Conservation (phyloP, 1,140 invertebrate genomes). For the Nebria ingens region DNA sequence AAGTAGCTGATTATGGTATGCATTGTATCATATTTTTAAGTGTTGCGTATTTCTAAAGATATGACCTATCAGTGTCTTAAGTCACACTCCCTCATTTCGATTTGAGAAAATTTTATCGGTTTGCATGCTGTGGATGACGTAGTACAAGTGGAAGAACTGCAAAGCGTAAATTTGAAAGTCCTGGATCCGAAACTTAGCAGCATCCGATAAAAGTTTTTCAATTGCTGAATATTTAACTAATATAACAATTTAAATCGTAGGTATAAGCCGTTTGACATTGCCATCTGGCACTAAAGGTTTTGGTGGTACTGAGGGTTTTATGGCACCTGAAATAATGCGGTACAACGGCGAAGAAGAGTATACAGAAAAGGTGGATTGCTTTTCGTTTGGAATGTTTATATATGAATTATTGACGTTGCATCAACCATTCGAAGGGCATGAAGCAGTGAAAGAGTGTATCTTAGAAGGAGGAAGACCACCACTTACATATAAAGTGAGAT, state of each 20-base stretch:
- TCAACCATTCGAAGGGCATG: conserved; percentile 90
- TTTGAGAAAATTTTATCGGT: too few species aligned
- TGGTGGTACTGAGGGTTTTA: conserved; percentile 94
- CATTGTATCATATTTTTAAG: not conserved
- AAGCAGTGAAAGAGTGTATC: conserved; percentile 92
- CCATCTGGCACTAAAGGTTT: conserved; percentile 94
- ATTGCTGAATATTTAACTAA: not conserved
- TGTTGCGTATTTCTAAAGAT: too few species aligned
- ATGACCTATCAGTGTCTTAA: too few species aligned
- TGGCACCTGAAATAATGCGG: conserved; percentile 97
- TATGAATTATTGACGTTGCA: conserved; percentile 91
- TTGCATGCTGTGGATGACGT: not conserved
- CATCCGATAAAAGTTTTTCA: too few species aligned
- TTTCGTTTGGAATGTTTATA: conserved; percentile 98
- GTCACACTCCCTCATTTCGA: too few species aligned
- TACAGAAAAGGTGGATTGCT: conserved; percentile 97
- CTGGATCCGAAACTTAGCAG: too few species aligned
- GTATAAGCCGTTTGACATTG: conserved; percentile 77
- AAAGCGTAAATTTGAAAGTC: too few species aligned
- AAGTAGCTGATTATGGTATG: conserved; percentile 90
- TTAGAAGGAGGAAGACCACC: conserved; percentile 87
- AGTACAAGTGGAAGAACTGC: not conserved
- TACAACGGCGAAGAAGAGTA: conserved; percentile 99
- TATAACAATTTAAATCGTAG: conserved; percentile 29
- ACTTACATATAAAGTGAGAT: conserved; percentile 66